Evolutionary conservation across 2,113 vertebrate species (phyloP).

Genomic region (Sceloporus tristichus): DNA sequence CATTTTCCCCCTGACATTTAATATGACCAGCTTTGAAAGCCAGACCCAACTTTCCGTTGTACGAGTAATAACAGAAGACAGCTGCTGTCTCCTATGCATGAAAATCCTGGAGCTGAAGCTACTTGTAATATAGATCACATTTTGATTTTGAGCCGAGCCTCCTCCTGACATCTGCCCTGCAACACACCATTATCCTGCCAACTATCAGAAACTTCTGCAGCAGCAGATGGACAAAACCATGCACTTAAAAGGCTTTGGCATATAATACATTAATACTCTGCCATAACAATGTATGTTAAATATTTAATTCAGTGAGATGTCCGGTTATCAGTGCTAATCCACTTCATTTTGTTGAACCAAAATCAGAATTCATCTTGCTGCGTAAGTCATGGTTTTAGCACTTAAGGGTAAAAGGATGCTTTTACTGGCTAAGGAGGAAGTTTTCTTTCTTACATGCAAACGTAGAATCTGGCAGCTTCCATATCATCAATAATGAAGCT

Average conservation of each 20-base stretch:
- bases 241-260: neutral
- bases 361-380: neutral
- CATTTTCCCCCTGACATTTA: constrained; percentile 20
- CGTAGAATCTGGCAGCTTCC: neutral
- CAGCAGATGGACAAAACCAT: neutral
- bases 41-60: constrained; percentile 9
- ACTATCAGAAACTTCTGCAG: neutral
- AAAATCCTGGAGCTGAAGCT: neutral
- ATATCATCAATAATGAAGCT: constrained; percentile 9
- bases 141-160: neutral
- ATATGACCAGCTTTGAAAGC: constrained; percentile 15
- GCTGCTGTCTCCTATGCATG: neutral
- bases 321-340: constrained; percentile 8
- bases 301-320: constrained; percentile 30
- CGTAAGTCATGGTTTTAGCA: constrained; percentile 29
- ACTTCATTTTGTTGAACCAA: neutral
- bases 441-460: neutral
- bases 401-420: constrained; percentile 25
- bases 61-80: constrained; percentile 10
- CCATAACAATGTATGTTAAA: neutral
- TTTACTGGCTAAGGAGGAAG: neutral
- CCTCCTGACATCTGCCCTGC: neutral
- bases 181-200: neutral
- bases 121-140: neutral
- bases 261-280: neutral